phyloP scores from a whole-genome alignment of 1,140 invertebrate genomes.

The Heterodera schachtii region DNA sequence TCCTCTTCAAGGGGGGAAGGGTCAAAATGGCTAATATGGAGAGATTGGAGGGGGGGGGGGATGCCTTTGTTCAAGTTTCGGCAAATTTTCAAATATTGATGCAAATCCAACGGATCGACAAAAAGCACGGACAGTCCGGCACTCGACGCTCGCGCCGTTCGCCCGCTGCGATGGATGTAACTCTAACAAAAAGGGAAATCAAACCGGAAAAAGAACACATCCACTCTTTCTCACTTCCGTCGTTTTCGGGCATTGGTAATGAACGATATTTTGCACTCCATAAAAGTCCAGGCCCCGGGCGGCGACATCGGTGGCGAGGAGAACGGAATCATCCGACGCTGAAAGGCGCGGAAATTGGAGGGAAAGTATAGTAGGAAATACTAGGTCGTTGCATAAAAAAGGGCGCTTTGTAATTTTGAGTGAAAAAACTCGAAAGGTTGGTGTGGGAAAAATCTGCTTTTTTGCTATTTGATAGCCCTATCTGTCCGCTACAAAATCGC shows the following conservation, averaged over 20 bases:
- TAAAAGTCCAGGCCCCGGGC: slow-evolving; percentile 94
- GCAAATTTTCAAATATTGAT: slow-evolving; percentile 80
- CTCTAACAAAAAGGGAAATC: slow-evolving; percentile 68
- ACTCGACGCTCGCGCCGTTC: slow-evolving; percentile 85
- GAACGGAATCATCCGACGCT: slow-evolving; percentile 71
- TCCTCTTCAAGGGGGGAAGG: slow-evolving; percentile 71
- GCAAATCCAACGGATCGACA: slow-evolving; percentile 83
- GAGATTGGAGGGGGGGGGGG: slow-evolving; percentile 3
- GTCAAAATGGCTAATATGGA: no score
- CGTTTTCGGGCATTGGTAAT: slow-evolving; percentile 93
- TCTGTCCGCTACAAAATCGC: no score
- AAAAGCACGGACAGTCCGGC: slow-evolving; percentile 88
- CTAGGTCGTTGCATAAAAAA: no score
- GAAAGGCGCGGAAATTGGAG: slow-evolving; percentile 23
- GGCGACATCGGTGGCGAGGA: slow-evolving; percentile 97
- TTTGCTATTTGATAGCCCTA: no score
- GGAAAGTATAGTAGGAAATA: no score
- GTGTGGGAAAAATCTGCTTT: no score
- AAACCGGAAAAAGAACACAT: not conserved
- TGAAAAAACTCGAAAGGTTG: no score
- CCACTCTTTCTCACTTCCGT: slow-evolving; percentile 75
- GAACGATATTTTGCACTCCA: slow-evolving; percentile 88
- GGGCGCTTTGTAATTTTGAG: no score
- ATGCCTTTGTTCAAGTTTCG: slow-evolving; percentile 76
- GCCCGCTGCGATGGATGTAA: slow-evolving; percentile 92